These are phyloP conservation scores for Paracentrotus lividus DNA, from an alignment of 53 echinoderm and acorn worm genomes.

Conservation along the genomic window DNA sequence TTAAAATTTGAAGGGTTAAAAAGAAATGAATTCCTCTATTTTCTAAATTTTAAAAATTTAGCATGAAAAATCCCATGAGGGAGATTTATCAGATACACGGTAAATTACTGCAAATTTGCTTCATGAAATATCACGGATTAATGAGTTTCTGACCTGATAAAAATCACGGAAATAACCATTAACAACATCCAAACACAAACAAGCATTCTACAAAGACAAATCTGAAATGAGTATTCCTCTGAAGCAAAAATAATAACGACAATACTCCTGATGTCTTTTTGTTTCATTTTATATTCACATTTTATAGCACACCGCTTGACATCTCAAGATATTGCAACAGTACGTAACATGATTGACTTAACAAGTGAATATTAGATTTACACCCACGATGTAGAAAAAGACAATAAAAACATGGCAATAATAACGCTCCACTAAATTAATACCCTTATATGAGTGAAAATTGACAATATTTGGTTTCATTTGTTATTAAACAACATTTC, in stretches of 20 bases:
- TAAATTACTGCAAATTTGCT: no score
- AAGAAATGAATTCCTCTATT: no score
- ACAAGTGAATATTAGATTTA: neutral
- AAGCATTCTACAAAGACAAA: no score
- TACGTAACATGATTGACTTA: neutral
- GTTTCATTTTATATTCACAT: slow-evolving; percentile 50
- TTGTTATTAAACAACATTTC: neutral
- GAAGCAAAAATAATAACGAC: neutral
- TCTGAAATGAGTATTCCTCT: neutral
- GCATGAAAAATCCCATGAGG: no score
- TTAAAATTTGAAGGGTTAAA: no score
- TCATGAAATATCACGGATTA: no score
- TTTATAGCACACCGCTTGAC: slow-evolving; percentile 60
- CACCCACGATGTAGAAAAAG: slow-evolving; percentile 3
- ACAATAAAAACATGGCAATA: neutral
- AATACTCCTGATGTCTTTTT: neutral
- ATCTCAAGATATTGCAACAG: slow-evolving; percentile 54
- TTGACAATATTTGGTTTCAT: neutral
- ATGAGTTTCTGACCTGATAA: no score
- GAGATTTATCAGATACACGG: no score
- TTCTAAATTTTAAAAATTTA: no score
- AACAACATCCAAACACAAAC: no score
- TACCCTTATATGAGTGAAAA: neutral
- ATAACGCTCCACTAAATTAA: neutral
- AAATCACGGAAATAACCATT: no score